A percentile compares a stretch with the other conserved stretches of the same genome.
phyloP scores from a whole-genome alignment of 2,888 invertebrate species.

The Eilema griseolum region DNA sequence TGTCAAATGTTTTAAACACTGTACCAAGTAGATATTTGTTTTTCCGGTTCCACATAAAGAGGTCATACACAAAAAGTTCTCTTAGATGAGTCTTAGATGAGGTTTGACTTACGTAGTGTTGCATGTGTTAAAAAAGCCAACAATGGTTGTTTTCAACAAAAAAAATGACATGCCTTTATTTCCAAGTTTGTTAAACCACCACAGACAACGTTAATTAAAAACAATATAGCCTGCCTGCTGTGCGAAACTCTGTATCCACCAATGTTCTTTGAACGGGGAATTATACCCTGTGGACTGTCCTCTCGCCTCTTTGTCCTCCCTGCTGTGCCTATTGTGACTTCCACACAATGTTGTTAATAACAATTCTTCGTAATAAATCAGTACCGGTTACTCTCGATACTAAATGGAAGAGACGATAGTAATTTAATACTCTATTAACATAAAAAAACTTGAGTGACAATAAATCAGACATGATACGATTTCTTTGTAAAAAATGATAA shows the following conservation, averaged over 20 bases:
- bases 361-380: constrained; percentile 6
- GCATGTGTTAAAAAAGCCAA: too few relatives aligned
- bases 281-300: neutral
- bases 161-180: too few relatives aligned
- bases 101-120: too few relatives aligned
- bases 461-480: constrained; percentile 9
- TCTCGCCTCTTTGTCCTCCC: neutral
- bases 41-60: too few relatives aligned
- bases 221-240: neutral
- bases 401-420: neutral
- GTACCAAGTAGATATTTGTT: too few relatives aligned
- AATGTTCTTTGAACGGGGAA: neutral
- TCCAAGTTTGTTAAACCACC: neutral
- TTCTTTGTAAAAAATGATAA: constrained; percentile 6
- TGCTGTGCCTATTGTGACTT: neutral
- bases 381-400: neutral
- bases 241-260: neutral
- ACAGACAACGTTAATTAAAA: neutral
- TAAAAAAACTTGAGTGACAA: neutral
- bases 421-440: neutral
- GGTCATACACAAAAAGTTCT: too few relatives aligned
- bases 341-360: neutral
- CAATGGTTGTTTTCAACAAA: too few relatives aligned
- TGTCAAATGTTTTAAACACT: too few relatives aligned
- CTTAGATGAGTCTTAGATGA: too few relatives aligned